Percentiles rank a stretch among this genome's conserved stretches.
phyloP scores from a whole-genome alignment of 2,888 invertebrate genomes.

The Abrostola triplasia region DNA sequence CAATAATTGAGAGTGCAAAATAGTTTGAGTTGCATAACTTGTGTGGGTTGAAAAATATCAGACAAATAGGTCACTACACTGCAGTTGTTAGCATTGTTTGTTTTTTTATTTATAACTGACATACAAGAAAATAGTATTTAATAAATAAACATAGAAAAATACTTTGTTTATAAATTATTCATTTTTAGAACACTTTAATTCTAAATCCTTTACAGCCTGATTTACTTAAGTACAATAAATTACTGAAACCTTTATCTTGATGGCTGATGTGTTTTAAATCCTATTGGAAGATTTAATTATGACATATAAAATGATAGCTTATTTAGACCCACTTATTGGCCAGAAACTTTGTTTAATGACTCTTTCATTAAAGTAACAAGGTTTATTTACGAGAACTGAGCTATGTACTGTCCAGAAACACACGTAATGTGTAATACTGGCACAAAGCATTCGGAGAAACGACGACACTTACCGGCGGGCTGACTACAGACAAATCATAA shows the following conservation, averaged over 20 bases:
- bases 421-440: constrained; percentile 10
- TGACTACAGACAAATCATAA: constrained; percentile 42
- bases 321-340: background rate
- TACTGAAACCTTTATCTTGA: too few relatives aligned
- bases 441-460: constrained; percentile 35
- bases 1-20: background rate
- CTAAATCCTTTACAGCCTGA: background rate
- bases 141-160: background rate
- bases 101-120: background rate
- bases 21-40: constrained; percentile 1
- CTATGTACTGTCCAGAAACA: constrained; percentile 27
- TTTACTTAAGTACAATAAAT: background rate
- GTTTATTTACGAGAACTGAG: constrained; percentile 31
- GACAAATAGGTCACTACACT: background rate
- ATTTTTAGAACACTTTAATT: background rate
- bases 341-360: background rate
- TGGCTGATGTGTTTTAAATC: too few relatives aligned
- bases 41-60: background rate
- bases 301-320: background rate
- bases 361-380: constrained; percentile 17
- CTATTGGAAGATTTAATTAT: background rate
- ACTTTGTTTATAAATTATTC: background rate
- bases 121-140: background rate
- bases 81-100: background rate
- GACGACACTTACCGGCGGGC: constrained; percentile 28